Evolutionary conservation across 2,888 invertebrate species (phyloP), one percentile per base, ranked within the genome.

Genomic region (Drosophila nr. perissopoda): DNA sequence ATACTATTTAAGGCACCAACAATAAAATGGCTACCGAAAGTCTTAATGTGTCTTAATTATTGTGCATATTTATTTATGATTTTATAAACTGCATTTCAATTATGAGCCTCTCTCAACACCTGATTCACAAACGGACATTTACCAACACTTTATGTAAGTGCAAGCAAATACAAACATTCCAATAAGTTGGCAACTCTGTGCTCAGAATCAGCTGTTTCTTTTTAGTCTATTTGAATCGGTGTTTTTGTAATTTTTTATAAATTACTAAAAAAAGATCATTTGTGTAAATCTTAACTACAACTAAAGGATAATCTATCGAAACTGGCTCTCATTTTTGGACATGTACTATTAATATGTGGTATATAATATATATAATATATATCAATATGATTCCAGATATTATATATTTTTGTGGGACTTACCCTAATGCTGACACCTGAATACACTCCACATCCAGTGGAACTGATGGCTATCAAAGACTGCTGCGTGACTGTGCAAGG

Each of bases 361-460:
- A 1, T 42, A n/a, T 2, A 21, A 21, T 13, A 4, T 33, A 11
- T 33, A 13, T 21, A 42, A 42, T 42, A 11, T 42, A n/a, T 40
- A 40, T 42, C 5, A 21, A 42, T 11, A 21, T 25, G 2, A 25
- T 16, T 46, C 4, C n/a, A 52, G 21, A 13, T 16, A 16, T 29
- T 10, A 13, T 38, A 2, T 18, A 11, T 16, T 29, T 8, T 4
- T 38, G 16, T 25, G 16, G 27, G 82, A 58, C 0, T 54, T 8
- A 52, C 83, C 87, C 83, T 60, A 33, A n/a, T 64, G 58, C 5
- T 34, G 46, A 46, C 65, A 68, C 67, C 68, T 88, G 79, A 56
- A 38, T n/a, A 0, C 29, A 16, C 40, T n/a, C 21, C 27, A 27
- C 56, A 16, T 34, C 4, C 31, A 2, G 5, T 60, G 25, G 40